Evolutionary conservation across 2,797 vertebrate species (phyloP), one percentile per base, ranked within the genome.

Genomic region (Cossypha caffra): DNA sequence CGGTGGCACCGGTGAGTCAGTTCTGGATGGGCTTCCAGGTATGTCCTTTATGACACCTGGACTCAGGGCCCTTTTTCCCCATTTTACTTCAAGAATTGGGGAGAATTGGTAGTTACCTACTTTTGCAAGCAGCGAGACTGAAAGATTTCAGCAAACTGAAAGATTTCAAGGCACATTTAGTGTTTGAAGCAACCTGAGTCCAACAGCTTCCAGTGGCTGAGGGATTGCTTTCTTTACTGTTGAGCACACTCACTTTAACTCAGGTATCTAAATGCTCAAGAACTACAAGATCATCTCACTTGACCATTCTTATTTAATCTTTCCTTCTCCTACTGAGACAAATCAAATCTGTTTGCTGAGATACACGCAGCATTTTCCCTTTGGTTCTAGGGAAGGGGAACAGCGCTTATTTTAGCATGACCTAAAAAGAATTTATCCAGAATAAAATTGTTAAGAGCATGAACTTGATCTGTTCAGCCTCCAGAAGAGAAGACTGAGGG

Each of bases 1-100:
- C 16, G 45, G 26, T 54, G 26, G n/a, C 18, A 57, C 18, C 50
- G 80, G 13, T 24, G 20, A 9, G 5, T 48, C 29, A 26, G 29
- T 21, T 74, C 69, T 55, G 33, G 12, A 28, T 28, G 64, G 71
- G 29, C 42, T 67, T 77, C 33, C 62, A 20, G 7, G 9, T 57
- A 4, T 26, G 8, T 25, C 0, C 0, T 54, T 71, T 71, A 21
- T 68, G 17, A 55, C 19, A 47, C 37, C n/a, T n/a, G 23, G 15
- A n/a, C 23, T 50, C 4, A 0, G 8, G 4, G 7, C 3, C 7
- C 2, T 52, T 73, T 74, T n/a, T 1, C 5, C 11, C 9, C 14
- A 4, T 47, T 81, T 69, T 35, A 35, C 15, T 75, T 84, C 54
- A 57, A 1, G 11, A 75, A 5, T 6, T 61, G 38, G 11, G 47